phyloP scores from a whole-genome alignment of 2,888 invertebrate genomes.

The Sclerodermus sp. region DNA sequence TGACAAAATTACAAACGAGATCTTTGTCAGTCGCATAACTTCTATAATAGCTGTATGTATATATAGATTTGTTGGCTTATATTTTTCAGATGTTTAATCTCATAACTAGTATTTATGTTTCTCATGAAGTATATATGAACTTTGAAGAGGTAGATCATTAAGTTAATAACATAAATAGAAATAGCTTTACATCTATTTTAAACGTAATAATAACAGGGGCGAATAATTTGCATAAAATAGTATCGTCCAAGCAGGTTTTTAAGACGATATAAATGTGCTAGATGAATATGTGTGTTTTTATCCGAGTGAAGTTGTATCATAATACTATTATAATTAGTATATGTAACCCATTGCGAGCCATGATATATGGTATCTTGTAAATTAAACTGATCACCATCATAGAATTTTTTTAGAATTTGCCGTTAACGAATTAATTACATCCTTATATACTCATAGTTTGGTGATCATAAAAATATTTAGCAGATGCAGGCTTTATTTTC shows the following conservation, averaged over 20 bases:
- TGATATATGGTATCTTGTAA: constrained; percentile 41
- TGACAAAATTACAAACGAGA: too few relatives aligned
- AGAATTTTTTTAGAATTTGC: constrained; percentile 30
- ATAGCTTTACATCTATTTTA: not conserved
- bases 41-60: too few relatives aligned
- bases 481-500: constrained; percentile 17
- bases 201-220: not conserved
- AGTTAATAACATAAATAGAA: constrained; percentile 5
- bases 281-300: constrained; percentile 53
- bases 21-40: too few relatives aligned
- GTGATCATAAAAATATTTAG: constrained; percentile 10
- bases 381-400: constrained; percentile 38
- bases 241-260: constrained; percentile 46
- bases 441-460: constrained; percentile 16
- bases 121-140: too few relatives aligned
- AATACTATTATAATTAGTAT: constrained; percentile 42
- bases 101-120: too few relatives aligned
- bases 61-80: too few relatives aligned
- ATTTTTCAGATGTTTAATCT: too few relatives aligned
- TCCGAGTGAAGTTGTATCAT: constrained; percentile 49
- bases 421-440: constrained; percentile 18
- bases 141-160: not conserved
- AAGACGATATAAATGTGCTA: constrained; percentile 42
- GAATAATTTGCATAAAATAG: constrained; percentile 41
- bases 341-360: constrained; percentile 32